A percentile compares a stretch with the other conserved stretches of the same genome.
phyloP scores from a whole-genome alignment of 1,140 invertebrate genomes.

The Amyelois transitella region DNA sequence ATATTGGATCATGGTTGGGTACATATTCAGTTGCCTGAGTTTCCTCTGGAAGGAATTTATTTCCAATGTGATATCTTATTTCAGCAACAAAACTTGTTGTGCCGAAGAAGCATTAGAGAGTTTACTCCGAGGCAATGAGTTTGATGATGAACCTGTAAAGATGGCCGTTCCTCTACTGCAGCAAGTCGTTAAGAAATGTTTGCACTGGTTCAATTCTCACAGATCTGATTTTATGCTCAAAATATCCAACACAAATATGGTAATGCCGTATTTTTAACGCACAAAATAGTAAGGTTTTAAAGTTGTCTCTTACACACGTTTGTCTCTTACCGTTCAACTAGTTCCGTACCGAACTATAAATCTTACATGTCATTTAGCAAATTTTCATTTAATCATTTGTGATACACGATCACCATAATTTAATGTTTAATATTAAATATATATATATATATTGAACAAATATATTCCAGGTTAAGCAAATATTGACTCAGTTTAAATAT shows the following conservation, averaged over 20 bases:
- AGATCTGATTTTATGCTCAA: slow-evolving; percentile 34
- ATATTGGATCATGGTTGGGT: no score
- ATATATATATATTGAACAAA: no score
- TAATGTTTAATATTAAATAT: no score
- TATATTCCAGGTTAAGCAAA: slow-evolving; percentile 54
- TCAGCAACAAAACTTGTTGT: slow-evolving; percentile 46
- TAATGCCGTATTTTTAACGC: slow-evolving; percentile 9
- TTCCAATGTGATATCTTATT: no score
- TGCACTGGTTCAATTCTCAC: slow-evolving; percentile 40
- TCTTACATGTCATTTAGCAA: no score
- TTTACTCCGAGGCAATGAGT: slow-evolving; percentile 41
- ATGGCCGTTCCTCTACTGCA: slow-evolving; percentile 31
- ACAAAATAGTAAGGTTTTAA: background rate
- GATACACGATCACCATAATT: no score
- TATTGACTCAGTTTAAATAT: slow-evolving; percentile 59
- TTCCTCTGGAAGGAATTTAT: no score
- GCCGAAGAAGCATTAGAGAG: slow-evolving; percentile 37
- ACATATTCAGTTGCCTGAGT: no score
- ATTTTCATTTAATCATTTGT: no score
- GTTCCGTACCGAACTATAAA: no score
- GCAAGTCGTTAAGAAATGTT: slow-evolving; percentile 30
- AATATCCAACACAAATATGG: slow-evolving; percentile 35
- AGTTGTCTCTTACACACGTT: background rate
- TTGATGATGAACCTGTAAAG: slow-evolving; percentile 40
- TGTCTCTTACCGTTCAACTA: no score